Conservation (phyloP, 2,113 vertebrate genomes). For the Phalacrocorax carbo region DNA sequence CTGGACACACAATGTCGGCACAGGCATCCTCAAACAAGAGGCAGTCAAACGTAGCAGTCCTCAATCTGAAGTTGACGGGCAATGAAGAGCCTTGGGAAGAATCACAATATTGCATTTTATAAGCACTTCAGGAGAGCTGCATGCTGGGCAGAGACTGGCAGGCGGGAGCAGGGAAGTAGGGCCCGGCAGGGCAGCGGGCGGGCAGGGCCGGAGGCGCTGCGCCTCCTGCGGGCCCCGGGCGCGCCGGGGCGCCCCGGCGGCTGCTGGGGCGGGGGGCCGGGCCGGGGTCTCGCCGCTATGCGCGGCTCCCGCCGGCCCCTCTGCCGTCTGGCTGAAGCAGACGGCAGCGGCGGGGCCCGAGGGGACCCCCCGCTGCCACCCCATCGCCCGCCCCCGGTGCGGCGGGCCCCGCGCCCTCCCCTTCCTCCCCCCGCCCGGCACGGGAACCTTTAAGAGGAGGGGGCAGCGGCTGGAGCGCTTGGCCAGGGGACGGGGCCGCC, state of each 20-base stretch:
- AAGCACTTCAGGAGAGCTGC: no score
- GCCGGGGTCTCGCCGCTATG: no score
- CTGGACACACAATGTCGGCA: accelerated
- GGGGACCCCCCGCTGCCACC: background rate
- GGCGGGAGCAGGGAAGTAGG: background rate
- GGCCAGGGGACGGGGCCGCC: background rate
- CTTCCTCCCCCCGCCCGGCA: no score
- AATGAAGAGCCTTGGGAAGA: background rate
- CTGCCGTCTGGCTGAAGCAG: no score
- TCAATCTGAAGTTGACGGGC: accelerated
- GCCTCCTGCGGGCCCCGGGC: background rate
- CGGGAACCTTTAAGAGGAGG: constrained; percentile 12
- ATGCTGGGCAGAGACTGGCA: background rate
- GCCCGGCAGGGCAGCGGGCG: background rate
- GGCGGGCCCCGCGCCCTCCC: background rate
- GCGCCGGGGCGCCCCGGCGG: no score
- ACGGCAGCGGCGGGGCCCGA: no score
- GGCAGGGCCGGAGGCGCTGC: background rate
- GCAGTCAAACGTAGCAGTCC: background rate
- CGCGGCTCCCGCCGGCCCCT: no score
- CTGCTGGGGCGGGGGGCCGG: background rate
- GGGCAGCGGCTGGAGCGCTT: background rate
- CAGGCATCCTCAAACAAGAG: background rate
- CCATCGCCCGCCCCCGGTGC: background rate
- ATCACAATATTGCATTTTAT: accelerated